Evolutionary conservation across 64 coral and sea anemone genomes (phyloP), one percentile per base, ranked within the genome.

Genomic region (Pocillopora damicornis): DNA sequence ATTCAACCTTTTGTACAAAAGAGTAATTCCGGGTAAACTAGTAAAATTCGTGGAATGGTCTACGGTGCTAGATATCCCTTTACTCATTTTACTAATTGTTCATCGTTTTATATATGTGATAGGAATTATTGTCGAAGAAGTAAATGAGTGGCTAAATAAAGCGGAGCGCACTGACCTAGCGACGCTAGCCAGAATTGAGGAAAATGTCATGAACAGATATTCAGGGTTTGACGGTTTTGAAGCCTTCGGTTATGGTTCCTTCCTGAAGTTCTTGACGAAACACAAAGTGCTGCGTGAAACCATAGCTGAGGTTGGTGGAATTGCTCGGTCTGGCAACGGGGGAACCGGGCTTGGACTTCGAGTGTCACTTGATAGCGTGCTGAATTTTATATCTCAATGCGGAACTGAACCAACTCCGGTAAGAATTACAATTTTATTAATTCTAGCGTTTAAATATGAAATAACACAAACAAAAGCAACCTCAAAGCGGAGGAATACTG

Each of bases 341-440:
- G 42, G 22, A 77, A 57, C 34, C 78, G 61, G 11, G 64, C 16
- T 20, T 84, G 75, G 74, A 35, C 73, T 45, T 65, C 51, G 74
- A 63, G 75, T 91, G 9, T 61, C 85, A 15, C 76, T 91, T 42
- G 42, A 76, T 16, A 82, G 78, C 36, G 26, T 92, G 9, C 30
- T 92, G 30, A 87, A 95, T 84, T 92, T 95, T 26, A 69, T 95
- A 17, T n/a, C 71, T 58, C 94, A 92, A n/a, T 95, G 89, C 89
- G 94, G 94, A 75, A n/a, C 82, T 5, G 74, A 86, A 83, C 35
- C 90, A 67, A 63, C 87, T 14, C 74, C 15, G 7, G 94, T 95
- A 75, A 92, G 90, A 86, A 8, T 79, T 61, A 15, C 20, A 14
- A 2, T 11, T 63, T 42, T 37, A 34, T 51, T 7, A 7, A 51